These are phyloP conservation scores for Zapornia atra DNA, from an alignment of 2,113 vertebrate species.

Conservation along the genomic window DNA sequence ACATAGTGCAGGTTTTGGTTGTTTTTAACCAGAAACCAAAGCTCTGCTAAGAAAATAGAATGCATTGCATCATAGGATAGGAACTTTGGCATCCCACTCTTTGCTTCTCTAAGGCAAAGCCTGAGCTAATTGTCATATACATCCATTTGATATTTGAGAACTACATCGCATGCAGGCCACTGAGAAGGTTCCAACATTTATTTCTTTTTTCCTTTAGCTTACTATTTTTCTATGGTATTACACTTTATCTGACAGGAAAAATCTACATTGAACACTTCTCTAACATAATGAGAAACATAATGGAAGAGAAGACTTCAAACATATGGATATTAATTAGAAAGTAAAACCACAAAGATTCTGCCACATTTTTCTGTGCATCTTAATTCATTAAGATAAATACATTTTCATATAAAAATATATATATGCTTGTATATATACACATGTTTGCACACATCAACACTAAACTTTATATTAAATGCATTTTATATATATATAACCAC, in stretches of 20 bases:
- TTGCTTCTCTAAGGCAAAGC: not conserved
- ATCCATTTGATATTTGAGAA: conserved; percentile 41
- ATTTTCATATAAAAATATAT: not conserved
- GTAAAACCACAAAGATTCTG: not conserved
- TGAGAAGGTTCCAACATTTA: not conserved
- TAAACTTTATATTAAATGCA: not conserved
- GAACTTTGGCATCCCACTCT: conserved; percentile 10
- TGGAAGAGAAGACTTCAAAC: not conserved
- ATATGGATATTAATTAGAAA: not conserved
- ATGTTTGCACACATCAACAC: not conserved
- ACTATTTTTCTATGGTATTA: conserved; percentile 1
- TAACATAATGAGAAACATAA: not conserved
- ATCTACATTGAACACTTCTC: not conserved
- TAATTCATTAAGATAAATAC: not conserved
- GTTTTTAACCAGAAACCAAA: conserved; percentile 15
- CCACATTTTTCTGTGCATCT: not conserved
- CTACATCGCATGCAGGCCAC: not conserved
- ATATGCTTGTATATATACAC: not conserved
- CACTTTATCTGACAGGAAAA: not conserved
- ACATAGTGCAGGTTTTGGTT: not conserved
- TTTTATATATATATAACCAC: not conserved
- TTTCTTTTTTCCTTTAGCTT: not conserved
- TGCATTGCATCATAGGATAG: conserved; percentile 26
- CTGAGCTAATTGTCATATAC: conserved; percentile 28
- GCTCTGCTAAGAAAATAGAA: not conserved